phyloP scores from a whole-genome alignment of 2,888 invertebrate genomes.

The Stenchaetothrips biformis region DNA sequence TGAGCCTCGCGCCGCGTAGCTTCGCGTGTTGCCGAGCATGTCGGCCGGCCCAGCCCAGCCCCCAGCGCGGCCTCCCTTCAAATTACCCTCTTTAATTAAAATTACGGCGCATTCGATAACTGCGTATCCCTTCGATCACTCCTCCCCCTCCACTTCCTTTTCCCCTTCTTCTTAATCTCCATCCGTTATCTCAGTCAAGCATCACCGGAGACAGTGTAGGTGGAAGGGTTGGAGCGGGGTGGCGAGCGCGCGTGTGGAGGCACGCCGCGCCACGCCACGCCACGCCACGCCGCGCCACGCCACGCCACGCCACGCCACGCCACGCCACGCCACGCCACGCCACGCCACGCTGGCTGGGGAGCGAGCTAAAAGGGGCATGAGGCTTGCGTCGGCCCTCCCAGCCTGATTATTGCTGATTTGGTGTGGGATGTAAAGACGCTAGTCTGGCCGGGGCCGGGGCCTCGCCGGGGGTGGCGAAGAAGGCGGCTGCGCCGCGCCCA shows the following conservation, averaged over 20 bases:
- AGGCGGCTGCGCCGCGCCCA: background rate
- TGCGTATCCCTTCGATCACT: constrained; percentile 15
- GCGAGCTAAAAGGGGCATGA: too few relatives aligned
- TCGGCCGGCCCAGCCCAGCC: background rate
- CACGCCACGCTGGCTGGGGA: too few relatives aligned
- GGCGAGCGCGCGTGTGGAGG: background rate
- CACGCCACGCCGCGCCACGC: too few relatives aligned
- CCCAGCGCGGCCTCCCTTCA: background rate
- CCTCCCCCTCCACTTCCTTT: background rate
- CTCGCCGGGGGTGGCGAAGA: background rate
- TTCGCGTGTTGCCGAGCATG: constrained; percentile 3
- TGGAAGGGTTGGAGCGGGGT: too few relatives aligned
- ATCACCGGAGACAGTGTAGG: background rate
- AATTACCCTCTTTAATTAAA: constrained; percentile 24
- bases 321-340: too few relatives aligned
- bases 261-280: too few relatives aligned
- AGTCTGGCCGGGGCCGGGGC: background rate
- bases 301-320: too few relatives aligned
- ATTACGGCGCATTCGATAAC: constrained; percentile 22
- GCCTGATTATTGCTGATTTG: constrained; percentile 23
- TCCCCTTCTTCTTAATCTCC: constrained; percentile 18
- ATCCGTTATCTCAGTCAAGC: constrained; percentile 24
- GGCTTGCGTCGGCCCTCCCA: too few relatives aligned
- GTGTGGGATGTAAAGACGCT: constrained; percentile 21
- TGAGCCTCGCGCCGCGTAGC: background rate